phyloP scores from a whole-genome alignment of 64 coral and sea anemone genomes.

The Montipora cactus region DNA sequence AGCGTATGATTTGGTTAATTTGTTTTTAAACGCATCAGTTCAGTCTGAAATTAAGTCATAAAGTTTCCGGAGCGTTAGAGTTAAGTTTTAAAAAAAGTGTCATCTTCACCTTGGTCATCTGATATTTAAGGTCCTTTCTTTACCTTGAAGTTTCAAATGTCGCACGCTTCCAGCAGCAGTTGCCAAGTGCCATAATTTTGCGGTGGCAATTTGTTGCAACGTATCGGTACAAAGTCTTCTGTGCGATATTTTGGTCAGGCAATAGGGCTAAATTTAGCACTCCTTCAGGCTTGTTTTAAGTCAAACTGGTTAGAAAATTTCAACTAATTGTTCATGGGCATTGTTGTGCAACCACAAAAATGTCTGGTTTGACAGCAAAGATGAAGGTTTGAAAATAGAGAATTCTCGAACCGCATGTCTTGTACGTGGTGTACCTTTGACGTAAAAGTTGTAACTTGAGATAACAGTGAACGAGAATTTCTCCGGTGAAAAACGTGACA shows the following conservation, averaged over 20 bases:
- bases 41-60: no score
- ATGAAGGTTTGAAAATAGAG: conserved; percentile 19
- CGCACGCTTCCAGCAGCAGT: background rate
- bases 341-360: conserved; percentile 13
- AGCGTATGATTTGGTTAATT: background rate
- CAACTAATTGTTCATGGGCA: conserved; percentile 33
- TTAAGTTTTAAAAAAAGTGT: background rate
- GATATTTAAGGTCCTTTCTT: background rate
- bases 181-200: background rate
- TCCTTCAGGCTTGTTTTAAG: conserved; percentile 14
- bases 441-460: conserved; percentile 23
- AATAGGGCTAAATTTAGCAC: conserved; percentile 28
- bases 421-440: background rate
- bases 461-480: background rate
- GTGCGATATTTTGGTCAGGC: conserved; percentile 13
- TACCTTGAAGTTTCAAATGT: background rate
- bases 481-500: background rate
- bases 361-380: background rate
- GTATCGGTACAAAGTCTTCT: background rate
- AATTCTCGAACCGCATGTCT: background rate
- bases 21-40: background rate
- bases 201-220: background rate
- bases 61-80: background rate
- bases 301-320: conserved; percentile 25
- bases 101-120: background rate